Evolutionary conservation across 92 coral and sea anemone species (phyloP).

Genomic region (Heliopora coerulea): DNA sequence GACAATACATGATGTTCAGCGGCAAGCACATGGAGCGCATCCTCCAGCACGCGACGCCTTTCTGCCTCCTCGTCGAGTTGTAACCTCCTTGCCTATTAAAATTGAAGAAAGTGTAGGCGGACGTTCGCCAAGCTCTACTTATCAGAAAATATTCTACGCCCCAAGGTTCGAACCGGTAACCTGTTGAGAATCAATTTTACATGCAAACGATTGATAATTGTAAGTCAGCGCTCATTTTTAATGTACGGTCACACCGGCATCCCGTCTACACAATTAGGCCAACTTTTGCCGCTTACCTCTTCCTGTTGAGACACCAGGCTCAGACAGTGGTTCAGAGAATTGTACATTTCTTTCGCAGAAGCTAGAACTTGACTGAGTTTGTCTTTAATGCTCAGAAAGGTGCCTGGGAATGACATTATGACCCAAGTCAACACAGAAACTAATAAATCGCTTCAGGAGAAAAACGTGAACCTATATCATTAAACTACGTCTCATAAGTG

Average conservation of each 20-base stretch:
- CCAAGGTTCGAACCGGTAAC: too few species aligned
- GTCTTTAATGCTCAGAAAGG: slow-evolving; percentile 69
- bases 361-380: slow-evolving; percentile 77
- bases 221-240: too few species aligned
- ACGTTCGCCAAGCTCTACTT: too few species aligned
- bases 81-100: slow-evolving; percentile 69
- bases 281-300: slow-evolving; percentile 57
- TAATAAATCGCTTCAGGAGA: too few species aligned
- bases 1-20: slow-evolving; percentile 96
- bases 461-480: too few species aligned
- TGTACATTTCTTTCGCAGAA: slow-evolving; percentile 86
- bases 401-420: slow-evolving; percentile 37
- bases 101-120: not conserved
- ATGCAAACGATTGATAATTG: too few species aligned
- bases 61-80: slow-evolving; percentile 95
- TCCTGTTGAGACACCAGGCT: slow-evolving; percentile 87
- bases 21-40: slow-evolving; percentile 98
- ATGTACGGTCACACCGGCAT: too few species aligned
- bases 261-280: too few species aligned
- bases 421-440: too few species aligned
- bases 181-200: too few species aligned
- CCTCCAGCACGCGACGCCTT: slow-evolving; percentile 89
- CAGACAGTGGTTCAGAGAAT: slow-evolving; percentile 83
- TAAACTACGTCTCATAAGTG: too few species aligned
- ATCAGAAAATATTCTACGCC: too few species aligned